A percentile compares a stretch with the other conserved stretches of the same genome.
Conservation (phyloP, 2,113 vertebrate species). For the Misgurnus anguillicaudatus region DNA sequence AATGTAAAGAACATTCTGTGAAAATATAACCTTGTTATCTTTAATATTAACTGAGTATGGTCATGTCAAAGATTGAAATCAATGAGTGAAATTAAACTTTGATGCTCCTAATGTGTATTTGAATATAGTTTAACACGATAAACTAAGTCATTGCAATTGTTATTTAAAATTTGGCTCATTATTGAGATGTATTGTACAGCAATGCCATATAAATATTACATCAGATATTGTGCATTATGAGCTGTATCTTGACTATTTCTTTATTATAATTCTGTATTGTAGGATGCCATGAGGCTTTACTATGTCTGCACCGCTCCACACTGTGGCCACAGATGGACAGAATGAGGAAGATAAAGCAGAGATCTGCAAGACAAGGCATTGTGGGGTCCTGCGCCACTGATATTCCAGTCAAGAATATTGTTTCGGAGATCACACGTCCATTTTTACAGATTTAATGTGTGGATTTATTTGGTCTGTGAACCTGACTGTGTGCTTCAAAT, state of each 20-base stretch:
- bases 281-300: conserved; percentile 94
- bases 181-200: neutral
- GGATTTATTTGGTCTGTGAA: neutral
- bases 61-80: too few relatives aligned
- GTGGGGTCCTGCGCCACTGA: too few relatives aligned
- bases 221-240: neutral
- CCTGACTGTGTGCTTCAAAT: too few relatives aligned
- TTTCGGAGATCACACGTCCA: neutral
- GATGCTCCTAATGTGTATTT: too few relatives aligned
- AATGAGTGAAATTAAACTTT: too few relatives aligned
- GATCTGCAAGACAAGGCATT: neutral
- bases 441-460: neutral
- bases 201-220: neutral
- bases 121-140: too few relatives aligned
- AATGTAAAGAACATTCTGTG: too few relatives aligned
- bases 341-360: conserved; percentile 66
- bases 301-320: conserved; percentile 93
- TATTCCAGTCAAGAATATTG: neutral
- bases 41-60: too few relatives aligned
- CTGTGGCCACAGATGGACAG: conserved; percentile 93
- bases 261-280: conserved; percentile 7
- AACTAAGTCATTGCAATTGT: too few relatives aligned
- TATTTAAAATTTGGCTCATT: neutral
- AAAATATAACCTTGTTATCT: too few relatives aligned
- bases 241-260: neutral